phyloP scores from a whole-genome alignment of 2,888 invertebrate genomes.

The Cosmia trapezina region DNA sequence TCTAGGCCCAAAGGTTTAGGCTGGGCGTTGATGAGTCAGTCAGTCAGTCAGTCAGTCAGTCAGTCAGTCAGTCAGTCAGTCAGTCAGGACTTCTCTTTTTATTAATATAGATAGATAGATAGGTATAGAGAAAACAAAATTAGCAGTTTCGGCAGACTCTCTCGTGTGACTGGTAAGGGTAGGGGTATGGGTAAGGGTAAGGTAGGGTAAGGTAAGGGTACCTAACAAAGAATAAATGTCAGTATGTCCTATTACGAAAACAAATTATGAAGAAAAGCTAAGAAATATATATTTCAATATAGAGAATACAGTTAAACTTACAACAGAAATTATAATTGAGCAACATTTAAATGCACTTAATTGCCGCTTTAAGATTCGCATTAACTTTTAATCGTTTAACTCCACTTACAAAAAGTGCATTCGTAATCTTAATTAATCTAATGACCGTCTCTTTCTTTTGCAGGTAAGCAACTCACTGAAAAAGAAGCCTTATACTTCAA shows the following conservation, averaged over 20 bases:
- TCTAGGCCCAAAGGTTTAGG: no score
- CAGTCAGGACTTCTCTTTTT: no score
- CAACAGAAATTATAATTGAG: conserved; percentile 20
- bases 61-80: no score
- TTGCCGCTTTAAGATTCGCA: conserved; percentile 27
- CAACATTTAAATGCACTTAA: conserved; percentile 41
- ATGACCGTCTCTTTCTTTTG: conserved; percentile 61
- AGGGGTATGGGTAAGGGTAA: no score
- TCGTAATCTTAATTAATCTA: conserved; percentile 61
- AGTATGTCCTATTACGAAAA: not conserved
- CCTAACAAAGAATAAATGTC: not conserved
- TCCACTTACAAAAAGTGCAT: conserved; percentile 48
- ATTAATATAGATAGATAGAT: no score
- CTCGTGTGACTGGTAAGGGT: not conserved
- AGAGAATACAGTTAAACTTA: conserved; percentile 13
- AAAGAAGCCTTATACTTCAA: conserved; percentile 14
- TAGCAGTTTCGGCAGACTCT: not conserved
- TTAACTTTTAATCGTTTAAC: conserved; percentile 43
- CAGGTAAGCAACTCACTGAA: conserved; percentile 57
- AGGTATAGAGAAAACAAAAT: no score
- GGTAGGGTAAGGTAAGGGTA: no score
- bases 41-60: no score
- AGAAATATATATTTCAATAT: not conserved
- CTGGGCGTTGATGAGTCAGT: no score
- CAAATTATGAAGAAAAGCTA: not conserved